Conservation (phyloP, 2,888 invertebrate species). For the Cordylochernes scorpioides region DNA sequence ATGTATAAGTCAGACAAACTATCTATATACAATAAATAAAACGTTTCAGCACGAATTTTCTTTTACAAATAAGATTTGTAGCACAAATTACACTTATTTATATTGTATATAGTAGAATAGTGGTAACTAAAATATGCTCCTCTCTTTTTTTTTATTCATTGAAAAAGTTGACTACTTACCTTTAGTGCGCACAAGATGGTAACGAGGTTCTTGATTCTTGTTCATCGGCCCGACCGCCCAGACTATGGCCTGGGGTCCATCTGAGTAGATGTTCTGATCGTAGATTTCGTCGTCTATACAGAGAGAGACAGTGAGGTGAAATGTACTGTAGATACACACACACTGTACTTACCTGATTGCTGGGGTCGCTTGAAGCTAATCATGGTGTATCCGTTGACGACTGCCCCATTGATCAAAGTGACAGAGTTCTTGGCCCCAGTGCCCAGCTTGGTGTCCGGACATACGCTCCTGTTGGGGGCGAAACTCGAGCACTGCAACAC, state of each 20-base stretch:
- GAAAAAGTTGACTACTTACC: no score
- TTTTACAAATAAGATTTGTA: no score
- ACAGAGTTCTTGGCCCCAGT: conserved; percentile 33
- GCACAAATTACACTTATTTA: no score
- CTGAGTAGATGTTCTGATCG: conserved; percentile 26
- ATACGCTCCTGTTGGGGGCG: conserved; percentile 51
- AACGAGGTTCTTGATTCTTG: conserved; percentile 49
- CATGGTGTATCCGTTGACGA: conserved; percentile 75
- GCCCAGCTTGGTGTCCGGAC: conserved; percentile 39
- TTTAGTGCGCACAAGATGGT: conserved; percentile 33
- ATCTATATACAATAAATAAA: no score
- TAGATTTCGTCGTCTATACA: conserved; percentile 13
- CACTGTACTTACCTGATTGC: conserved; percentile 34
- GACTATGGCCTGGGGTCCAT: conserved; percentile 49
- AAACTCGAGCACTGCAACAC: no score
- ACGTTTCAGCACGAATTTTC: no score
- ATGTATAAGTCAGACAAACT: no score
- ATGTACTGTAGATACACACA: background rate
- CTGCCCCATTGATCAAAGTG: conserved; percentile 53
- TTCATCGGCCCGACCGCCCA: conserved; percentile 77
- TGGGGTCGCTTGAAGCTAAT: conserved; percentile 68
- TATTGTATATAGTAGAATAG: no score
- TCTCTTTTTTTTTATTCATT: no score
- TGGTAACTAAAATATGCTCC: no score
- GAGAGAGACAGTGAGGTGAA: background rate